Evolutionary conservation across 2,797 vertebrate genomes (phyloP).

Genomic region (Esox lucius): DNA sequence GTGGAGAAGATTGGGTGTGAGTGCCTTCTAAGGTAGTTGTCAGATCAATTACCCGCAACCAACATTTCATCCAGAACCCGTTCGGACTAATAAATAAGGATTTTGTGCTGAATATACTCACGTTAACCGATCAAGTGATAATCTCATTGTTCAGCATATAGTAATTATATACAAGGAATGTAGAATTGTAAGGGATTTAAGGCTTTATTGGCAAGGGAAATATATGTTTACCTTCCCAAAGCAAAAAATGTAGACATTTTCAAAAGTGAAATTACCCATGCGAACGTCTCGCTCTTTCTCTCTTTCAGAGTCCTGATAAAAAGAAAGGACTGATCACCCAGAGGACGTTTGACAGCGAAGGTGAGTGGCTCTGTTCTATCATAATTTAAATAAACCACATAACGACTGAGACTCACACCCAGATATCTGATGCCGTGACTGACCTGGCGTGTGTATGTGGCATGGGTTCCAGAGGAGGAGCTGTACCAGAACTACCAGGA

Average conservation of each 20-base stretch:
- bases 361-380: constrained; percentile 71
- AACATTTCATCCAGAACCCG: background rate
- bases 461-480: constrained; percentile 83
- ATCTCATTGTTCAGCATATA: background rate
- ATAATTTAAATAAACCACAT: constrained; percentile 1
- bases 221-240: too few species aligned
- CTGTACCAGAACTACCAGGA: constrained; percentile 98
- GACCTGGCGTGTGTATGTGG: background rate
- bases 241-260: too few species aligned
- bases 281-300: constrained; percentile 4
- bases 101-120: background rate
- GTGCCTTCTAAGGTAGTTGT: background rate
- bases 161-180: background rate
- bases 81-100: background rate
- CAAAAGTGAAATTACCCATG: too few species aligned
- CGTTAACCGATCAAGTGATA: background rate
- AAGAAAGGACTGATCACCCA: constrained; percentile 84
- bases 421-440: background rate
- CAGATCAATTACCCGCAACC: background rate
- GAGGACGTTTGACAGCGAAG: constrained; percentile 91
- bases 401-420: background rate
- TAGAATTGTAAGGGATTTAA: too few species aligned
- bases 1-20: background rate
- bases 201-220: too few species aligned
- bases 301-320: constrained; percentile 69